phyloP scores from a whole-genome alignment of 2,888 invertebrate species.

The Archips xylosteana region DNA sequence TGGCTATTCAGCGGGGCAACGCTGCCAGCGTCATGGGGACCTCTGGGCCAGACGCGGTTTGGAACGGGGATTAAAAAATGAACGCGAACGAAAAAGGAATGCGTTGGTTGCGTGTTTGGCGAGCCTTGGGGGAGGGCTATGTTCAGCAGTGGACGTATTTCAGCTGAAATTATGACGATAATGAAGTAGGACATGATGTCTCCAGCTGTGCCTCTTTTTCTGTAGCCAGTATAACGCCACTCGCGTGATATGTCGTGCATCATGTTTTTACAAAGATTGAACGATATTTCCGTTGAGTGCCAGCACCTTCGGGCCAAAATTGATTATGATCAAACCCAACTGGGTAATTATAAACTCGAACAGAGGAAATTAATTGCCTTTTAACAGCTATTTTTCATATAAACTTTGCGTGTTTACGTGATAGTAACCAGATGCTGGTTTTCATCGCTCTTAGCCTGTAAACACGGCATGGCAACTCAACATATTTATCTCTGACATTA shows the following conservation, averaged over 20 bases:
- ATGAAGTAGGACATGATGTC: no score
- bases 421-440: slow-evolving; percentile 22
- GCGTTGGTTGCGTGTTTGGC: no score
- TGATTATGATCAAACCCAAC: not conserved
- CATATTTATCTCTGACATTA: slow-evolving; percentile 8
- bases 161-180: no score
- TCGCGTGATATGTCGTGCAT: not conserved
- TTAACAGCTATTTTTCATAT: slow-evolving; percentile 30
- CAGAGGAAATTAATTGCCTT: slow-evolving; percentile 25
- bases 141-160: no score
- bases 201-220: no score
- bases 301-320: not conserved
- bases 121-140: no score
- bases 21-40: no score
- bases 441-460: not conserved
- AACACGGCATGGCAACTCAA: slow-evolving; percentile 16
- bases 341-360: slow-evolving; percentile 5
- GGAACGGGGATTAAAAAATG: no score
- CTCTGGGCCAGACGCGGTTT: no score
- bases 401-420: slow-evolving; percentile 31
- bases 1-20: no score
- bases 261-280: not conserved
- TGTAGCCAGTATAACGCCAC: no score
- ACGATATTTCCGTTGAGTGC: not conserved
- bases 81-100: no score